Base-by-base conservation (phyloP, 2,888 invertebrate species). In the Mesoligia furuncula region DNA sequence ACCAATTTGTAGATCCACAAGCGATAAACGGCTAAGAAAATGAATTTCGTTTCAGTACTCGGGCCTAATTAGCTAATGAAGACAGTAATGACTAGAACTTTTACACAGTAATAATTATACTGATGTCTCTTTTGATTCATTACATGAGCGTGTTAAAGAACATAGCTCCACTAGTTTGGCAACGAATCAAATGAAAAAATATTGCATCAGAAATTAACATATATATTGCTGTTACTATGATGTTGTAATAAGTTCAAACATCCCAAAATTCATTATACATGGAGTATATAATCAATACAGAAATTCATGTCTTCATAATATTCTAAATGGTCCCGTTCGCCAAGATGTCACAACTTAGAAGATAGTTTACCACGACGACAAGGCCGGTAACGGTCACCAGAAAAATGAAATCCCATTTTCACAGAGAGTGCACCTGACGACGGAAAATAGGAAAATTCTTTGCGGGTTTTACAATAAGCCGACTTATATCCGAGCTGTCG, bases 381-480 rank as follows among this genome's bases (percentile, higher is more conserved):
- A 85, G 88, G 86, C 84, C 83, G 83, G 87, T 79, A 83, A 83
- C 84, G 85, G 86, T 81, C 87, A 77, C 75, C 73, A 79, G 87
- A 89, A 91, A 92, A 92, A 92, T 91, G 86, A 91, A 92, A 93
- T 92, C 85, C 90, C 88, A 92, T 93, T 94, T 92, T 90, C 87
- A 76, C 87, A 85, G 83, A 85, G 87, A 90, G 88, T 92, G 90
- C 92, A 93, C 90, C 93, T 93, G 90, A 87, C 88, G 85, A 87
- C 81, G 89, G 88, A 88, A 92, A 93, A 93, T 91, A 90, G 87
- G 90, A 91, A 92, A 91, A 93, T 90, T 91, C 90, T 93, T 91
- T 87, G 86, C 88, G 87, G 90, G 90, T 90, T 91, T 92, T 90
- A 91, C 90, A 93, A 91, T 94, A 94, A 95, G 92, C 93, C 92